Percentiles rank a stretch among this genome's conserved stretches.
Conservation (phyloP, 2,113 vertebrate species). For the Felis chaus region DNA sequence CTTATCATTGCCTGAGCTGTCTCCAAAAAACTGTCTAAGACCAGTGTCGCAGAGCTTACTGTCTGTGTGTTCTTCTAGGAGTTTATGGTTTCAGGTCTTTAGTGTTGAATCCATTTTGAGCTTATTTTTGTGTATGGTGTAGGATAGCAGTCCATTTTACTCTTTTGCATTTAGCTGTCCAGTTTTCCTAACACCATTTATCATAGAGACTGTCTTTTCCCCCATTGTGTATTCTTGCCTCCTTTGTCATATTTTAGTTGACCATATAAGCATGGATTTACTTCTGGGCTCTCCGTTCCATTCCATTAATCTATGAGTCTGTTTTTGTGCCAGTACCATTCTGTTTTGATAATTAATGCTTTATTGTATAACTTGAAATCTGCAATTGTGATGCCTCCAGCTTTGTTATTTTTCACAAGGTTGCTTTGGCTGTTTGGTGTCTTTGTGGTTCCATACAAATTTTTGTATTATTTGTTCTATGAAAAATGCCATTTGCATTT, state of each 20-base stretch:
- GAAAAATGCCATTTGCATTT: neutral
- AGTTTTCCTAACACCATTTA: neutral
- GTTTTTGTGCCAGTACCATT: neutral
- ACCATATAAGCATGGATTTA: neutral
- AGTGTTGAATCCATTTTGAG: neutral
- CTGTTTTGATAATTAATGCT: neutral
- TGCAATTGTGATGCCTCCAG: neutral
- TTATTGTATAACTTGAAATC: neutral
- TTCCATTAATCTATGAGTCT: neutral
- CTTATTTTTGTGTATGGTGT: neutral
- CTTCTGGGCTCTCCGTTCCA: neutral
- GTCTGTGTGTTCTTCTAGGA: neutral
- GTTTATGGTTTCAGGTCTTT: neutral
- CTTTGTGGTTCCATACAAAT: neutral
- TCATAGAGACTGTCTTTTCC: neutral
- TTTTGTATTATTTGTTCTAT: neutral
- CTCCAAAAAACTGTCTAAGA: neutral
- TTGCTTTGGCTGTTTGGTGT: neutral
- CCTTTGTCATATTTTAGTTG: neutral
- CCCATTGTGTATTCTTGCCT: neutral
- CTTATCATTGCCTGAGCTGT: neutral
- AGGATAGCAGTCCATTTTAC: neutral
- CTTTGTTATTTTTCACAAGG: neutral
- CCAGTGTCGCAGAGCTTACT: neutral
- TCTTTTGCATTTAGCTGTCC: neutral